These are phyloP conservation scores for Aphelinus atriplicis DNA, from an alignment of 1,140 invertebrate genomes.

Conservation along the genomic window DNA sequence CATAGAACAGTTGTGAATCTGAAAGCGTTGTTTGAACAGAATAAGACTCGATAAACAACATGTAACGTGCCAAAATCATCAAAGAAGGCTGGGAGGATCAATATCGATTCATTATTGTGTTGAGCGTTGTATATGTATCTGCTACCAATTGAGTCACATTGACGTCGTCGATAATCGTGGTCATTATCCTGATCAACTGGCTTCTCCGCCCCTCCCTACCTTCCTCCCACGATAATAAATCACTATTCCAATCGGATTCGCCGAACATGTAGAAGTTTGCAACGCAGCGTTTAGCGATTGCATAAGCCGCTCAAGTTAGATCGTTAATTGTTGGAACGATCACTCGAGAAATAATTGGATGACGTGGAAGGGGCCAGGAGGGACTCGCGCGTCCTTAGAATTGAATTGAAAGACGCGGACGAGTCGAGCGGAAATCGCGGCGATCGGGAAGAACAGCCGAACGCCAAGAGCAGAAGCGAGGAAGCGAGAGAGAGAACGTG, in stretches of 20 bases:
- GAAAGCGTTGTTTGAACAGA: too few species aligned
- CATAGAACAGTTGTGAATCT: too few species aligned
- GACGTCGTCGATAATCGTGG: neutral
- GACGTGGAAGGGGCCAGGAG: conserved; percentile 41
- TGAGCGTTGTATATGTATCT: too few species aligned
- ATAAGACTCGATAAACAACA: too few species aligned
- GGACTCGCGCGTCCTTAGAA: conserved; percentile 46
- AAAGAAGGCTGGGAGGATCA: too few species aligned
- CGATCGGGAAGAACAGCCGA: conserved; percentile 41
- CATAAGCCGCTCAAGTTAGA: conserved; percentile 42
- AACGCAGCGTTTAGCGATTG: conserved; percentile 32
- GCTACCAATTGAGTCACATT: too few species aligned
- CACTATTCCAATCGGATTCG: too few species aligned
- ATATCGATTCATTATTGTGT: too few species aligned
- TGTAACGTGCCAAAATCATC: too few species aligned
- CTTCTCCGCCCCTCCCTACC: neutral
- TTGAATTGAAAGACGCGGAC: conserved; percentile 53
- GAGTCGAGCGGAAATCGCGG: conserved; percentile 47
- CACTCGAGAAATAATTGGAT: conserved; percentile 61
- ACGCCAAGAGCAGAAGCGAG: conserved; percentile 29
- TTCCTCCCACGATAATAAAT: neutral
- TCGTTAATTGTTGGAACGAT: conserved; percentile 58
- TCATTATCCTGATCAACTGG: neutral
- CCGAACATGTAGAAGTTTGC: conserved; percentile 10
- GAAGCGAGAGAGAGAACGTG: neutral